Conservation (phyloP, 1,140 invertebrate genomes). For the Phymorhynchus buccinoides region DNA sequence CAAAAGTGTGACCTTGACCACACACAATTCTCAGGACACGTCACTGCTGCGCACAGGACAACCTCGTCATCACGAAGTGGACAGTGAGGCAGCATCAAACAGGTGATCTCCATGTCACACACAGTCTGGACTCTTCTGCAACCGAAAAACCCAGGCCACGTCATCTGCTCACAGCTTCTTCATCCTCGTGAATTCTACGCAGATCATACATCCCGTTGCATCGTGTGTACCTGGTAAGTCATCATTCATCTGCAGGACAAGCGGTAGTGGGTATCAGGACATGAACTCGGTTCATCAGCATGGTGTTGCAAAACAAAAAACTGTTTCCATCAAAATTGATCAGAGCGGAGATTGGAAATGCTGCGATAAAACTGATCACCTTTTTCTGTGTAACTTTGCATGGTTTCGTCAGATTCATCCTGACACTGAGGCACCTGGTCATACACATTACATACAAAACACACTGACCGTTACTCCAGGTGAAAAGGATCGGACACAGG, state of each 20-base stretch:
- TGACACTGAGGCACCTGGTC: not conserved
- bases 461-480: conserved; percentile 9
- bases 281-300: not conserved
- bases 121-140: conserved; percentile 23
- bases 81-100: conserved; percentile 34
- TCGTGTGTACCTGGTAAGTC: conserved; percentile 13
- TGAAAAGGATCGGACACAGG: not conserved
- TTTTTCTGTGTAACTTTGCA: not conserved
- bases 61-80: conserved; percentile 40
- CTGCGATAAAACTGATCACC: too few species aligned
- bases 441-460: not conserved
- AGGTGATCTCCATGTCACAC: conserved; percentile 27
- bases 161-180: not conserved
- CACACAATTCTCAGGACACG: conserved; percentile 48
- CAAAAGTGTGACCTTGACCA: conserved; percentile 28
- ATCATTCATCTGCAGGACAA: not conserved
- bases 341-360: not conserved
- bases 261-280: conserved; percentile 17
- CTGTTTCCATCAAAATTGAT: conserved; percentile 5
- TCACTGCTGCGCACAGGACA: conserved; percentile 29
- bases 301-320: not conserved
- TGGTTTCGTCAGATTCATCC: conserved; percentile 22
- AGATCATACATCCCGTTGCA: conserved; percentile 34
- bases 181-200: conserved; percentile 14
- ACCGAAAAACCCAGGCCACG: conserved; percentile 40